Conservation (phyloP, 2,797 vertebrate species). For the Halcyon leucocephala region DNA sequence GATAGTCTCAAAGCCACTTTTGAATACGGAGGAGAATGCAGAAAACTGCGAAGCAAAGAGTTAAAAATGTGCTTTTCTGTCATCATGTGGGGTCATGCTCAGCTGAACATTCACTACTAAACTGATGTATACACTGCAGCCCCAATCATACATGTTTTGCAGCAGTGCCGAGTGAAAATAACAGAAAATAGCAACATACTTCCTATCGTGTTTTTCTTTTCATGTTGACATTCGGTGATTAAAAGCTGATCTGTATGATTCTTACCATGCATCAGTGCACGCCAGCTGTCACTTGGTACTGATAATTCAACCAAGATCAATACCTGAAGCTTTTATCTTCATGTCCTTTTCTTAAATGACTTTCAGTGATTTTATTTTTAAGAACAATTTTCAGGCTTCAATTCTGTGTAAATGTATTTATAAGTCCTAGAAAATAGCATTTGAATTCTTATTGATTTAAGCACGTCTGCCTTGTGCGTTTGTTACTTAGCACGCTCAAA, state of each 20-base stretch:
- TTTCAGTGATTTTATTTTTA: background rate
- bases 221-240: background rate
- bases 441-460: background rate
- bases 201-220: background rate
- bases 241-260: background rate
- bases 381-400: background rate
- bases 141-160: background rate
- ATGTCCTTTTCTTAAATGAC: background rate
- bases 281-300: background rate
- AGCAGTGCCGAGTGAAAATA: background rate
- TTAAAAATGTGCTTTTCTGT: background rate
- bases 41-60: background rate
- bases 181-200: background rate
- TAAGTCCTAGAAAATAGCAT: background rate
- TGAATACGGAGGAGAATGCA: background rate
- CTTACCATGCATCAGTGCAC: background rate
- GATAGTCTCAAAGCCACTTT: background rate
- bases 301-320: background rate
- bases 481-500: background rate
- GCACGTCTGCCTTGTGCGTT: fast-evolving
- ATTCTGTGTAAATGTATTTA: background rate
- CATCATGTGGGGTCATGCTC: fast-evolving
- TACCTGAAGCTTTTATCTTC: background rate
- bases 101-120: fast-evolving
- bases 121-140: background rate